phyloP scores from a whole-genome alignment of 2,797 vertebrate species.

The Sphenodon punctatus region DNA sequence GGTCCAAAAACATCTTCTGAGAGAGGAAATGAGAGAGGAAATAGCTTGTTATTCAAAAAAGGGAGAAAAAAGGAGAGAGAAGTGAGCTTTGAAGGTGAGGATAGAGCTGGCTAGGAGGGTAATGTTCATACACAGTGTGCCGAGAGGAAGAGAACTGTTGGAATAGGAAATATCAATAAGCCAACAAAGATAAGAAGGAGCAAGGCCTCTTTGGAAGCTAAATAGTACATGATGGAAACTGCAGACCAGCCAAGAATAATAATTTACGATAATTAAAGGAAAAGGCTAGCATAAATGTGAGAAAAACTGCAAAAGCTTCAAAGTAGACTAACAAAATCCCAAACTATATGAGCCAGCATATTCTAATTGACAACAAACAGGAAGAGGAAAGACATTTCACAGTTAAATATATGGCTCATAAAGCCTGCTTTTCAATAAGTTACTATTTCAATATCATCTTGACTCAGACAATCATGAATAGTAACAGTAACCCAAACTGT shows the following conservation, averaged over 20 bases:
- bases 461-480: constrained; percentile 29
- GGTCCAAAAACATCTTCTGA: constrained; percentile 86
- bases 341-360: constrained; percentile 50
- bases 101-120: constrained; percentile 18
- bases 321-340: constrained; percentile 34
- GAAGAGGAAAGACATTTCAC: constrained; percentile 53
- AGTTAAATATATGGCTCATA: neutral
- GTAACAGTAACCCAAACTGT: constrained; percentile 11
- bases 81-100: constrained; percentile 75
- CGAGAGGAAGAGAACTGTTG: constrained; percentile 30
- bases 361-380: constrained; percentile 49
- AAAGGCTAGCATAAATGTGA: constrained; percentile 56
- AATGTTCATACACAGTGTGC: neutral
- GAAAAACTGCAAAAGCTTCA: constrained; percentile 52
- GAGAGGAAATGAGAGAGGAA: constrained; percentile 81
- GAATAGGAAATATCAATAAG: constrained; percentile 53
- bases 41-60: constrained; percentile 77
- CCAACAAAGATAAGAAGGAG: constrained; percentile 63
- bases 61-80: constrained; percentile 63
- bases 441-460: constrained; percentile 46
- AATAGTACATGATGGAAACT: constrained; percentile 60
- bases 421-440: neutral
- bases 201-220: constrained; percentile 50
- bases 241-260: constrained; percentile 66
- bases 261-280: constrained; percentile 71